A percentile compares a stretch with the other conserved stretches of the same genome.
These are phyloP conservation scores for Tenualosa ilisha DNA, from an alignment of 2,797 vertebrate species.

Conservation along the genomic window DNA sequence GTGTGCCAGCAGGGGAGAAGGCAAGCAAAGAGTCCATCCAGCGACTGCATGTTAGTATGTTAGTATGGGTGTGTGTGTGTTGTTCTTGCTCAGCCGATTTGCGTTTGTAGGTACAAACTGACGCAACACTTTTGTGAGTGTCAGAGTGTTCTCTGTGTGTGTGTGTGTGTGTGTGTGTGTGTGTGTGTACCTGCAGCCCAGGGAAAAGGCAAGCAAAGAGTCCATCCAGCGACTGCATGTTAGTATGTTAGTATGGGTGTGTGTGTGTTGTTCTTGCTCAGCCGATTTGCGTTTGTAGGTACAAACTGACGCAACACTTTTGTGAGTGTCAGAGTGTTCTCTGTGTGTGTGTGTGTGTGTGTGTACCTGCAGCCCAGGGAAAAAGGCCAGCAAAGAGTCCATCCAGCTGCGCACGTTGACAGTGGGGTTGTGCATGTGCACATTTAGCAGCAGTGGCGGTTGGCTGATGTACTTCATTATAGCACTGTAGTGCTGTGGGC, in stretches of 20 bases:
- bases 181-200: constrained; percentile 74
- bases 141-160: not conserved
- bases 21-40: constrained; percentile 81
- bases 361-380: constrained; percentile 80
- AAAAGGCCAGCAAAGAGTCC: constrained; percentile 84
- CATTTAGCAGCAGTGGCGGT: constrained; percentile 81
- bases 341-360: not conserved
- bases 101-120: not conserved
- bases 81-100: not conserved
- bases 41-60: too few relatives aligned
- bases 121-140: not conserved
- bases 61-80: not conserved
- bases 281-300: not conserved
- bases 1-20: constrained; percentile 83
- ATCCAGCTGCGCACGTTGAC: constrained; percentile 83
- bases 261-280: not conserved
- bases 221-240: too few relatives aligned
- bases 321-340: not conserved
- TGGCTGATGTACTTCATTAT: constrained; percentile 87
- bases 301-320: not conserved
- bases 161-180: not conserved
- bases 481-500: constrained; percentile 79
- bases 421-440: constrained; percentile 86
- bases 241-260: not conserved
- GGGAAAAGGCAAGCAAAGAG: constrained; percentile 83